A percentile compares a stretch with the other conserved stretches of the same genome.
Evolutionary conservation across 2,113 vertebrate species (phyloP).

Genomic region (Labeo catla): DNA sequence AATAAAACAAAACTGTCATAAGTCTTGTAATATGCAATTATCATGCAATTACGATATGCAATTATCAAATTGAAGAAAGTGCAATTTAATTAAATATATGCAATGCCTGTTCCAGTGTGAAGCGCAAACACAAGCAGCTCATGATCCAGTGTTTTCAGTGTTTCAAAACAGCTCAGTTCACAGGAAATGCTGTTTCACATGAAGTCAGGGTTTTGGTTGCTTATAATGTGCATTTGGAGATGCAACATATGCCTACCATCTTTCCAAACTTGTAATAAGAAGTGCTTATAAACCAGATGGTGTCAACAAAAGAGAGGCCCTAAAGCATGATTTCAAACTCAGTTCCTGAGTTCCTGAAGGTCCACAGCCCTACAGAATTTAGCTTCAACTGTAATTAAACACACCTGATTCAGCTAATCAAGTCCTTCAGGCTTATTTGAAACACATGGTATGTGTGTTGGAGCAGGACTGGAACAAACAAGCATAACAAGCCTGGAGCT

Average conservation of each 20-base stretch:
- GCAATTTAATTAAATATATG: not conserved
- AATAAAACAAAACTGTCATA: too few species aligned
- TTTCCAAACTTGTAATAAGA: not conserved
- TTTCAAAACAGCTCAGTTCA: not conserved
- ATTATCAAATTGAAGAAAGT: not conserved
- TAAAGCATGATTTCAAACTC: not conserved
- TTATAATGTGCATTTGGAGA: not conserved
- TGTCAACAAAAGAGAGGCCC: not conserved
- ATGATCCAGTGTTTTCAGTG: not conserved
- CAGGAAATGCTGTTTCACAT: not conserved
- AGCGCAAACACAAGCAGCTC: not conserved
- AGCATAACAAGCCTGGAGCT: not conserved
- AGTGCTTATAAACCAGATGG: not conserved
- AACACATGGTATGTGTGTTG: not conserved
- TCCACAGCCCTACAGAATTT: not conserved
- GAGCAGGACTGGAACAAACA: not conserved
- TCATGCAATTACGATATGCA: not conserved
- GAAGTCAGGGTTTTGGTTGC: not conserved
- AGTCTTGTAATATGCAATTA: too few species aligned
- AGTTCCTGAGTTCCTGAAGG: not conserved
- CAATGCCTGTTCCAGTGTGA: not conserved
- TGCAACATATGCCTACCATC: not conserved
- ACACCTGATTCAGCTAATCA: not conserved
- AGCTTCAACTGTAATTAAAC: not conserved
- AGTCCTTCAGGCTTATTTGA: not conserved